Evolutionary conservation across 2,797 vertebrate genomes (phyloP), one percentile per base, ranked within the genome.

Genomic region (Hylomyscus alleni): DNA sequence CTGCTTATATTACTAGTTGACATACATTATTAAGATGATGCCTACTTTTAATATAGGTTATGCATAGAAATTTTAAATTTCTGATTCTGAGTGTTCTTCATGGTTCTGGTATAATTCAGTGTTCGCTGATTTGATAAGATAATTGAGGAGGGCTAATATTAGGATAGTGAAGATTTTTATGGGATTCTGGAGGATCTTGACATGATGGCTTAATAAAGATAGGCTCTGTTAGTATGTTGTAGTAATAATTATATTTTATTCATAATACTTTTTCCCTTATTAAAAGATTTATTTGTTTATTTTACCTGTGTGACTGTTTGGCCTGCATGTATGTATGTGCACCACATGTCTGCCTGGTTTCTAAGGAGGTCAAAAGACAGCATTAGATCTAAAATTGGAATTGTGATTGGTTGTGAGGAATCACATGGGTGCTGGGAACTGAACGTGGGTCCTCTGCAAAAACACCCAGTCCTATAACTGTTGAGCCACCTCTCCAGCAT

Each of bases 241-340:
- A 94, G 78, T 89, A 94, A 72, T 72, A 54, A 84, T 65, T 87
- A 20, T 37, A 88, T 14, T 91, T 96, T 85, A 72, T 85, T 95
- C 65, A 67, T 67, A 60, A 83, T 75, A 52, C 44, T 62, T 88
- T 84, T 84, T 84, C 17, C 29, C 34, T 84, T 65, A 34, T 84
- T 65, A 47, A 34, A 65, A 29, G 24, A 22, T 85, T 60, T 84
- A 40, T 62, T 69, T 31, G 26, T 37, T 82, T 84, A 44, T 65
- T 84, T 84, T 65, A 65, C 82, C 29, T 31, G 20, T 67, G 60
- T 50, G n/a, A 82, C 8, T 82, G 10, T 84, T 56, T 84, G 47
- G 4, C 82, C 58, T 47, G 58, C 17, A 20, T 65, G 17, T 62
- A 34, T 44, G 29, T 62, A 31, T 44, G 58, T 62, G 81, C 2